A percentile compares a stretch with the other conserved stretches of the same genome.
phyloP scores from a whole-genome alignment of 2,113 vertebrate species.

The western clawed frog (Xenopus tropicalis) region DNA sequence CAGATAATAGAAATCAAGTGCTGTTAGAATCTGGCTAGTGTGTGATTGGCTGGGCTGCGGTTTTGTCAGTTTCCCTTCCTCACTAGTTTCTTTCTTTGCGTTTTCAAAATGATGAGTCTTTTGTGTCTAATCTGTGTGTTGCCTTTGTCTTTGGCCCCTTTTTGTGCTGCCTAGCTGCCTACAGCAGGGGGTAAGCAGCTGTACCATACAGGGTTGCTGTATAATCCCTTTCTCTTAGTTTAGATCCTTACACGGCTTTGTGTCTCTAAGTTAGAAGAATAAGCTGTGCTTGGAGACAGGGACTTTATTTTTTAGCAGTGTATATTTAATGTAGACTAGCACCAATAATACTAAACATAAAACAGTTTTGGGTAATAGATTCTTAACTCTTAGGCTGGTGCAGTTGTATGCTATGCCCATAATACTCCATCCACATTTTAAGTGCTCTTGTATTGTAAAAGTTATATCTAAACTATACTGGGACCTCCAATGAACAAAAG shows the following conservation, averaged over 20 bases:
- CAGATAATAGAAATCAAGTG: slow-evolving; percentile 9
- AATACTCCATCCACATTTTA: too few species aligned
- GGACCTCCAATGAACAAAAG: too few species aligned
- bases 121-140: slow-evolving; percentile 38
- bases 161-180: slow-evolving; percentile 41
- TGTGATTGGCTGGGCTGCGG: slow-evolving; percentile 7
- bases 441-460: too few species aligned
- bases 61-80: slow-evolving; percentile 31
- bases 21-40: not conserved
- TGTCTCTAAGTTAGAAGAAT: not conserved
- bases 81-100: slow-evolving; percentile 23
- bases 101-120: slow-evolving; percentile 39
- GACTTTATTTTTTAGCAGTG: slow-evolving; percentile 10
- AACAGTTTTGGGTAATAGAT: too few species aligned
- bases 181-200: slow-evolving; percentile 40
- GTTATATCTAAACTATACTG: too few species aligned
- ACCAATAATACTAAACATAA: too few species aligned
- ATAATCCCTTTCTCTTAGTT: slow-evolving; percentile 37
- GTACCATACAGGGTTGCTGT: slow-evolving; percentile 39
- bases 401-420: too few species aligned
- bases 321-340: not conserved
- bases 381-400: too few species aligned
- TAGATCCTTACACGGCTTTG: slow-evolving; percentile 32
- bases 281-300: not conserved
- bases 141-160: slow-evolving; percentile 33